Evolutionary conservation across 2,888 invertebrate genomes (phyloP).

Genomic region (Drosophila peninsularis): DNA sequence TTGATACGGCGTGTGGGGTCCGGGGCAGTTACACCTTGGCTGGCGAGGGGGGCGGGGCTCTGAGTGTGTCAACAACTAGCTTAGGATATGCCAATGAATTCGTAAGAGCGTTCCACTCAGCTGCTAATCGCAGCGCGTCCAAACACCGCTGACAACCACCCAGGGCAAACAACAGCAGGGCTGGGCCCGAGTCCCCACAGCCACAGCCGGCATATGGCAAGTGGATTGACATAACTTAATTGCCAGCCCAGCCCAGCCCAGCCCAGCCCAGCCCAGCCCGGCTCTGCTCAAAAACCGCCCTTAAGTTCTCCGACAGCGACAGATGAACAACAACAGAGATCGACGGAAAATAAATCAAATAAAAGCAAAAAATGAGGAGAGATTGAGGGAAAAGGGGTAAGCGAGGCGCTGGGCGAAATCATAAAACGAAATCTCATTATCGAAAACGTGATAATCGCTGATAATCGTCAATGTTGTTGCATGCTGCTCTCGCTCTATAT

Average conservation of each 20-base stretch:
- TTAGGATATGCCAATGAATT: conserved; percentile 24
- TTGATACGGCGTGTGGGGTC: neutral
- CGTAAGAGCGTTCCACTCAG: conserved; percentile 25
- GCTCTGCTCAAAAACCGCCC: conserved; percentile 59
- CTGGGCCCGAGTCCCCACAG: conserved; percentile 8
- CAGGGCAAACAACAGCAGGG: conserved; percentile 38
- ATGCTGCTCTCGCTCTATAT: neutral
- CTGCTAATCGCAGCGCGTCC: conserved; percentile 39
- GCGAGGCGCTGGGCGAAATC: conserved; percentile 35
- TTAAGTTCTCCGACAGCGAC: conserved; percentile 16
- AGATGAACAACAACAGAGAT: conserved; percentile 3
- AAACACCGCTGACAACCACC: conserved; percentile 24
- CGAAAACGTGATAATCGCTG: conserved; percentile 76
- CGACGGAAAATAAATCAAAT: conserved; percentile 1
- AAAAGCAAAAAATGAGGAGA: neutral
- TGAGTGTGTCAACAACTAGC: conserved; percentile 8
- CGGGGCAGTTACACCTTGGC: conserved; percentile 16
- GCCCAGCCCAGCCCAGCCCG: too few species aligned
- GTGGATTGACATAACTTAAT: conserved; percentile 77
- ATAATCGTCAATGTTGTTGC: conserved; percentile 66
- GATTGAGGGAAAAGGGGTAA: conserved; percentile 29
- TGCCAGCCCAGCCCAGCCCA: conserved; percentile 43
- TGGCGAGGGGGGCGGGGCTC: neutral
- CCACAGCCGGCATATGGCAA: conserved; percentile 59
- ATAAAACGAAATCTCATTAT: conserved; percentile 76